Evolutionary conservation across 2,888 invertebrate genomes (phyloP).

Genomic region (Leistus spinibarbis): DNA sequence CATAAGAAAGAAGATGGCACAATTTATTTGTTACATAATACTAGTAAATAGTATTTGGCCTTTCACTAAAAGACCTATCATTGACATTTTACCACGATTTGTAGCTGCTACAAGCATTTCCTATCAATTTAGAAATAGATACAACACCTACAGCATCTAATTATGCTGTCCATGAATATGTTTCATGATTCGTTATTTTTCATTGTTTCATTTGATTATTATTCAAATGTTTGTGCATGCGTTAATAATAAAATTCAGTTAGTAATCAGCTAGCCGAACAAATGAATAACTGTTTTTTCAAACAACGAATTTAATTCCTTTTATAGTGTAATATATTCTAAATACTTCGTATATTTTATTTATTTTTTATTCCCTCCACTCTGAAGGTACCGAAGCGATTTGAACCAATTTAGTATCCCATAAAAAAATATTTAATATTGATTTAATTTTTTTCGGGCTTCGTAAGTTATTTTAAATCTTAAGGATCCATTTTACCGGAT

Average conservation of each 20-base stretch:
- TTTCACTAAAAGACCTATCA: constrained; percentile 32
- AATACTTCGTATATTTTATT: not conserved
- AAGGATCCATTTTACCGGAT: not conserved
- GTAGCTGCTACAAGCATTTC: not conserved
- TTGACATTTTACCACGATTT: constrained; percentile 30
- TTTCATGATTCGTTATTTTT: not conserved
- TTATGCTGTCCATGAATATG: not conserved
- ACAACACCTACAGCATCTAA: not conserved
- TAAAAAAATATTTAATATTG: not conserved
- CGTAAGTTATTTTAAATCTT: not conserved
- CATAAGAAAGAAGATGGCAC: constrained; percentile 16
- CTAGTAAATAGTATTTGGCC: constrained; percentile 12
- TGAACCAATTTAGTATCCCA: no score
- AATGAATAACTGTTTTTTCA: constrained; percentile 4
- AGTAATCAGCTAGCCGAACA: not conserved
- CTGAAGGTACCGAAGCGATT: no score
- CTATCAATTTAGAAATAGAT: not conserved
- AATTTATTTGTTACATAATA: constrained; percentile 28
- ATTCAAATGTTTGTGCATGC: constrained; percentile 32
- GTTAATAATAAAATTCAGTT: constrained; percentile 28
- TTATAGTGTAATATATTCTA: not conserved
- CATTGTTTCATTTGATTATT: constrained; percentile 20
- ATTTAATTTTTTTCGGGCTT: not conserved
- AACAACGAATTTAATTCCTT: not conserved
- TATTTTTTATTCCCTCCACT: no score